Evolutionary conservation across 2,888 invertebrate genomes (phyloP).

Genomic region (Epistrophe eligans): DNA sequence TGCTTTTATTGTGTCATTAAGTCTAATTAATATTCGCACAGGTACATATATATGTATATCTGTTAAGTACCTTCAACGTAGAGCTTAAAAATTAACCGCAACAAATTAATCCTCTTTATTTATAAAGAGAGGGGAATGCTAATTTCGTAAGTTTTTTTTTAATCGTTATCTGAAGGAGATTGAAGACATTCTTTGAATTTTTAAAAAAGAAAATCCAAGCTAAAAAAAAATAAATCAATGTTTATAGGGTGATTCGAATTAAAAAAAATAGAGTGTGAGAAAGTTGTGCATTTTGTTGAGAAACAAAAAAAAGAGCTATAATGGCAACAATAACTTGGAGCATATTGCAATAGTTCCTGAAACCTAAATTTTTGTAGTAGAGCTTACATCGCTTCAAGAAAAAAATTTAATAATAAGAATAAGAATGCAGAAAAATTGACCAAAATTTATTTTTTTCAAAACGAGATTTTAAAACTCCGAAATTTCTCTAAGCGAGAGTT

Average conservation of each 20-base stretch:
- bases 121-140: background rate
- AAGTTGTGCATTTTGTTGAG: too few species aligned
- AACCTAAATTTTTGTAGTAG: too few species aligned
- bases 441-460: too few species aligned
- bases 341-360: too few species aligned
- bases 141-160: conserved; percentile 2
- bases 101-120: background rate
- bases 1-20: conserved; percentile 16
- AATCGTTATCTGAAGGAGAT: background rate
- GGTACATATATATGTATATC: background rate
- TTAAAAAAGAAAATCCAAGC: background rate
- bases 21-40: conserved; percentile 20
- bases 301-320: too few species aligned
- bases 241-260: background rate
- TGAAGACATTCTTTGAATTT: conserved; percentile 1
- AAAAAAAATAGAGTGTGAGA: background rate
- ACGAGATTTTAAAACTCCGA: too few species aligned
- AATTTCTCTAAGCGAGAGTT: too few species aligned
- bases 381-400: too few species aligned
- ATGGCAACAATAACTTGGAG: too few species aligned
- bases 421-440: too few species aligned
- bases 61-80: background rate
- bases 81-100: conserved; percentile 12
- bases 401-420: too few species aligned
- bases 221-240: background rate